Evolutionary conservation across 1,140 invertebrate species (phyloP).

Genomic region (Lepidotrigona ventralis): DNA sequence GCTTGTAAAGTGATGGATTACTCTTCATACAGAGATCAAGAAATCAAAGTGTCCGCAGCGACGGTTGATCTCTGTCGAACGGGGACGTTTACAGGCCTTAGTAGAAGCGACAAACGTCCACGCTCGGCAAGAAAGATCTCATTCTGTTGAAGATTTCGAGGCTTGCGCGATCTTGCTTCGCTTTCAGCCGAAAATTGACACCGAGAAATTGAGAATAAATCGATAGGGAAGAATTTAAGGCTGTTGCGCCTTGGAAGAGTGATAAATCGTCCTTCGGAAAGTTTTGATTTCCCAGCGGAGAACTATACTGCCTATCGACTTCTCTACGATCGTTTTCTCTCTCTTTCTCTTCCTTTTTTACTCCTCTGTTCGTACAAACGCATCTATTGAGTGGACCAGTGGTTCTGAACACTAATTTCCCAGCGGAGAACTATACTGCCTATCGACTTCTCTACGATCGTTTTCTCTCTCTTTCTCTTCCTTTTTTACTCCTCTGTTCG

Average conservation of each 20-base stretch:
- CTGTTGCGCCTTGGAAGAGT: too few species aligned
- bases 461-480: background rate
- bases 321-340: conserved; percentile 1
- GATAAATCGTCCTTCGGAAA: background rate
- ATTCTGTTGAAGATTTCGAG: too few species aligned
- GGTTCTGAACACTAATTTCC: too few species aligned
- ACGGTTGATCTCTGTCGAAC: background rate
- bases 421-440: background rate
- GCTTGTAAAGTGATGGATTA: background rate
- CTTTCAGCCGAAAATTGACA: too few species aligned
- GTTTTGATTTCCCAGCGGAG: conserved; percentile 42
- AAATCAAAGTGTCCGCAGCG: too few species aligned
- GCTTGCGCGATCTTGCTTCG: too few species aligned
- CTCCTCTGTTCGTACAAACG: background rate
- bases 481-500: background rate
- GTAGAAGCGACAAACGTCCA: background rate
- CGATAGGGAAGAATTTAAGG: background rate
- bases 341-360: conserved; percentile 1
- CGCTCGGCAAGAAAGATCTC: background rate
- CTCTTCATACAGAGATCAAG: background rate
- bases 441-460: too few species aligned
- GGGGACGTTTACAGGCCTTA: too few species aligned
- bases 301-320: background rate
- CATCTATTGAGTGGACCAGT: too few species aligned
- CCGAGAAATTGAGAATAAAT: background rate